These are phyloP conservation scores for Andrena flavipes DNA, from an alignment of 2,888 invertebrate species.

Conservation along the genomic window DNA sequence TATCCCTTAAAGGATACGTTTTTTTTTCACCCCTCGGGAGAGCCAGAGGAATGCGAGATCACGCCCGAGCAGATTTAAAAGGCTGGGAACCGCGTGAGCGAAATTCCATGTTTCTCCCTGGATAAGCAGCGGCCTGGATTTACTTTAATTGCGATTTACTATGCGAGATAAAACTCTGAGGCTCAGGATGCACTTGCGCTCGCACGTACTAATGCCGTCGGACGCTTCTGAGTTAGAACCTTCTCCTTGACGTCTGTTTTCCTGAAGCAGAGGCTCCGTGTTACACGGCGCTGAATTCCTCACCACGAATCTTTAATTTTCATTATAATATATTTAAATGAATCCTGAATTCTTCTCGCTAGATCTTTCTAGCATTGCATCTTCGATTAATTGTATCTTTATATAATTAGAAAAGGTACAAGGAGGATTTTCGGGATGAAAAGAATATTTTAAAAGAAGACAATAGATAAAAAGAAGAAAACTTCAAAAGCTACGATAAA, in stretches of 20 bases:
- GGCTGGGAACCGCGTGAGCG: conserved; percentile 32
- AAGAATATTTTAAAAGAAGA: too few species aligned
- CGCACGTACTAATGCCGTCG: conserved; percentile 35
- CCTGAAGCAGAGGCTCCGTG: neutral
- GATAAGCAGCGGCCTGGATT: conserved; percentile 60
- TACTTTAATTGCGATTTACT: conserved; percentile 71
- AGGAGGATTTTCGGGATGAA: too few species aligned
- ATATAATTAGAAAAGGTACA: too few species aligned
- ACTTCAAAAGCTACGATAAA: too few species aligned
- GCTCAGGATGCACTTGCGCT: conserved; percentile 43
- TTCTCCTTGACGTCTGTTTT: conserved; percentile 16
- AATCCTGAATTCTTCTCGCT: neutral
- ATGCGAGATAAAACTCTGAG: conserved; percentile 57
- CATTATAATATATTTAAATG: conserved; percentile 13
- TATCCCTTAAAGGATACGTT: conserved; percentile 6
- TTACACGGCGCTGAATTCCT: conserved; percentile 11
- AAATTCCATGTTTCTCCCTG: conserved; percentile 59
- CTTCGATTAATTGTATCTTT: too few species aligned
- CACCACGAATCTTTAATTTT: neutral
- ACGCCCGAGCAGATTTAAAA: conserved; percentile 55
- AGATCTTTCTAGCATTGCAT: too few species aligned
- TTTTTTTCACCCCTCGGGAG: neutral
- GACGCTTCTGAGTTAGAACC: neutral
- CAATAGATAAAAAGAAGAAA: too few species aligned
- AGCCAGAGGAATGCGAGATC: conserved; percentile 34